Conservation (phyloP, 2,113 vertebrate genomes). For the Malurus melanocephalus region DNA sequence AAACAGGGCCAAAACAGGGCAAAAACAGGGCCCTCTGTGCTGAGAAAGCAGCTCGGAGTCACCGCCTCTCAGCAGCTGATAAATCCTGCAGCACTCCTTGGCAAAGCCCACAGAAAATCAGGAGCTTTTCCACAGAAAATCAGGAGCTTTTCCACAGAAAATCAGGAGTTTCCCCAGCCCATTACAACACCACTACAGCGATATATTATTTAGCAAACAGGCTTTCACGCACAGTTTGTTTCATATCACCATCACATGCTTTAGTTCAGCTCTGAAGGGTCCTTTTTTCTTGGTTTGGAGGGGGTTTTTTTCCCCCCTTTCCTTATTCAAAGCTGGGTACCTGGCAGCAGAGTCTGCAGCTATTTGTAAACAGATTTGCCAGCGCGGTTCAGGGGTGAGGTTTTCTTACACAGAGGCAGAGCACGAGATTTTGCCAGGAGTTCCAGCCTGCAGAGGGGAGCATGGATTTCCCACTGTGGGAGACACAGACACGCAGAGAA, state of each 20-base stretch:
- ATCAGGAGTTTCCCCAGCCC: background rate
- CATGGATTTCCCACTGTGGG: background rate
- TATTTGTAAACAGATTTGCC: constrained; percentile 26
- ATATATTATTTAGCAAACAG: constrained; percentile 17
- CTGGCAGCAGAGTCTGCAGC: background rate
- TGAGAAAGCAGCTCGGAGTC: background rate
- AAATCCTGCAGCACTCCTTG: background rate
- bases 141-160: background rate
- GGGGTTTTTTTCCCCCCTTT: background rate
- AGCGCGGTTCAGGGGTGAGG: background rate
- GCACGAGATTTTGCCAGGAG: background rate
- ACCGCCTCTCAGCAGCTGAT: background rate
- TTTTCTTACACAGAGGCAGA: background rate
- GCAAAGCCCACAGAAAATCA: background rate
- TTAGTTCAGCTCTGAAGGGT: background rate
- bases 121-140: background rate
- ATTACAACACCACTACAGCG: background rate
- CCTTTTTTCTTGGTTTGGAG: background rate
- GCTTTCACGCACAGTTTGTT: constrained; percentile 6
- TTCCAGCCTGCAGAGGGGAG: background rate
- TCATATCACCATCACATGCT: background rate
- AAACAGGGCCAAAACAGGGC: too few relatives aligned
- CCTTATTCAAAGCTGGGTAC: background rate
- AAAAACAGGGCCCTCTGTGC: background rate
- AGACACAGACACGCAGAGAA: background rate